Base-by-base conservation (phyloP, 2,888 invertebrate species). In the Ophion ventricosus region DNA sequence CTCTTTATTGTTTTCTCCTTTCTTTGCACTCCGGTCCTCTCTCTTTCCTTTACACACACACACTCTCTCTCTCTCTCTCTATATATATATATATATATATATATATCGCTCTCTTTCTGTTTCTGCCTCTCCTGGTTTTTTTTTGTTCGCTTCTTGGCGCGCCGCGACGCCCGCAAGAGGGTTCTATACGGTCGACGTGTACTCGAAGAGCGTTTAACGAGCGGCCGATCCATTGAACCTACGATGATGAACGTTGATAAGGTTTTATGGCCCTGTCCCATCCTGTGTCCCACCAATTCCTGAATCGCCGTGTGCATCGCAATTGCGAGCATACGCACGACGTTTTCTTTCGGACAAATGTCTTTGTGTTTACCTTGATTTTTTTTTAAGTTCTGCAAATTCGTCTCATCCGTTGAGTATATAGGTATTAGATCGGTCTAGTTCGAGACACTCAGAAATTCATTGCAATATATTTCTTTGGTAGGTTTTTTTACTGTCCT, bases 241-340 rank as follows among this genome's bases (percentile, higher is more conserved):
- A 88, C 90, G 90, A 89, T 89, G 89, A 90, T 90, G 90, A 91
- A 90, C 90, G 89, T 89, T 91, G 90, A 91, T 90, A 90, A 90
- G 90, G 90, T 90, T 90, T 90, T 90, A 90, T 90, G 89, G 89
- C 85, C 89, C 88, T 89, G 88, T 90, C 90, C 90, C 90, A 90
- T 90, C 90, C 90, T 90, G 90, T 81, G 82, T 90, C 89, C 87
- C 88, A 87, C 87, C 90, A 88, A 89, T 89, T 88, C 88, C 85
- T 43, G 73, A 66, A 82, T 85, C 82, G 79, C 86, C 72, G 64
- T 80, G 80, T 82, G 82, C 82, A 70, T 49, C 74, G 64, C 78
- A 66, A 61, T 72, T 72, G 70, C 61, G 61, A 73, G 20, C 66
- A 64, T 67, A 49, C 72, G 70, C 73, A 74, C 61, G 14, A 26